phyloP scores from a whole-genome alignment of 37 sponge, comb jelly and placozoan genomes.

The Bolinopsis microptera region DNA sequence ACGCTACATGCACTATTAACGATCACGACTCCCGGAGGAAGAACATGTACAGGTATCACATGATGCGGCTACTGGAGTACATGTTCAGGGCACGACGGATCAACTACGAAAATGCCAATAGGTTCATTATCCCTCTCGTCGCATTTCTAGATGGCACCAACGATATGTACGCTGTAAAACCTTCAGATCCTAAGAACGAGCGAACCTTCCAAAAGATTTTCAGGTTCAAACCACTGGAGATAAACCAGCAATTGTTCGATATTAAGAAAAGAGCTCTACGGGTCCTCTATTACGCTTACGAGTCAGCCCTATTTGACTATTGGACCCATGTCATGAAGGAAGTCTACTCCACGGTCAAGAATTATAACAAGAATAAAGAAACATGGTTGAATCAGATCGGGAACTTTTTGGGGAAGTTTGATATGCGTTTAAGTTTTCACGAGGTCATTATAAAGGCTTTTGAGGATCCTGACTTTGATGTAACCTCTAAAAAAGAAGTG shows the following conservation, averaged over 20 bases:
- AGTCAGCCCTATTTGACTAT: background rate
- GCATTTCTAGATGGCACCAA: background rate
- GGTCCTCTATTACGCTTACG: conserved; percentile 8
- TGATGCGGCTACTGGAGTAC: conserved; percentile 11
- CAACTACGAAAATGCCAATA: background rate
- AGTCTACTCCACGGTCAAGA: background rate
- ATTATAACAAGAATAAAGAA: background rate
- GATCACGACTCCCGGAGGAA: background rate
- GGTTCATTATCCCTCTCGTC: background rate
- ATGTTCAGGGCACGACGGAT: background rate
- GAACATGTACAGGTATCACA: background rate
- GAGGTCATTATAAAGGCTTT: background rate
- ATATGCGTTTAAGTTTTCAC: background rate
- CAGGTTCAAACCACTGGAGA: background rate
- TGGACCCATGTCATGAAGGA: background rate
- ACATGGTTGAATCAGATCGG: background rate
- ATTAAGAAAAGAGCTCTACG: background rate
- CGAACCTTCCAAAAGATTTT: background rate
- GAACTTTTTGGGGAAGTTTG: background rate
- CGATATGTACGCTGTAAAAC: background rate
- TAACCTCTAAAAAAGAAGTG: background rate
- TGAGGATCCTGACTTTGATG: background rate
- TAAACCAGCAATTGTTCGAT: background rate
- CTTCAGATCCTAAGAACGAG: background rate
- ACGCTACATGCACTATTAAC: background rate